Evolutionary conservation across 2,797 vertebrate species (phyloP), one percentile per base, ranked within the genome.

Genomic region (Alectoris magna): DNA sequence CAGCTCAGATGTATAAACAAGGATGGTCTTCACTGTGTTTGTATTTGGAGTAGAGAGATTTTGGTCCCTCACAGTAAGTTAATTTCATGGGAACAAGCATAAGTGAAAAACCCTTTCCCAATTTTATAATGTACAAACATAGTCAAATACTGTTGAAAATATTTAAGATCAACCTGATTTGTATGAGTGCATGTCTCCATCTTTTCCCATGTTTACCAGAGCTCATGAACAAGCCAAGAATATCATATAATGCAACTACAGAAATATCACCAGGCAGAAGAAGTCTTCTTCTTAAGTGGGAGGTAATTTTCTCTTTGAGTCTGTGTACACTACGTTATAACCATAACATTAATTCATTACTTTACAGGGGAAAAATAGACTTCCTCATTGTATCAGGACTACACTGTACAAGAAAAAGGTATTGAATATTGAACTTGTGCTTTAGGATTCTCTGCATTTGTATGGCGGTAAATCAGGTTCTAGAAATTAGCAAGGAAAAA

Each of bases 211-310:
- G 2, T 77, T 89, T 84, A 82, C 53, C 95, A 99, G 98, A 98
- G 85, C 96, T 99, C 62, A 96, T 13, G 2, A 74, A 87, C 13
- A 91, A 72, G 51, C 98, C 98, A 21, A 94, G 87, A 48, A 94
- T 98, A 76, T 89, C 96, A 56, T 34, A 86, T 22, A 59, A 94
- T 29, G 9, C 78, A 43, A 96, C 96, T n/a, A 51, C 89, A 17
- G 24, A 70, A 59, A 71, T 72, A 43, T 80, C 53, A 88, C 87
- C 91, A 76, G 98, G 98, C 70, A 73, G 79, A 49, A 97, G 97
- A 91, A 92, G 79, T 18, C 26, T 99, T 51, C 88, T 90, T 48
- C 56, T 98, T 59, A 94, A 91, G 49, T 99, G 98, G 98, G 96
- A 97, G 98, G 98, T 99, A 97, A 84, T 26, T 24, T 69, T 75